Evolutionary conservation across 2,797 vertebrate species (phyloP).

Genomic region (Monodelphis domestica): DNA sequence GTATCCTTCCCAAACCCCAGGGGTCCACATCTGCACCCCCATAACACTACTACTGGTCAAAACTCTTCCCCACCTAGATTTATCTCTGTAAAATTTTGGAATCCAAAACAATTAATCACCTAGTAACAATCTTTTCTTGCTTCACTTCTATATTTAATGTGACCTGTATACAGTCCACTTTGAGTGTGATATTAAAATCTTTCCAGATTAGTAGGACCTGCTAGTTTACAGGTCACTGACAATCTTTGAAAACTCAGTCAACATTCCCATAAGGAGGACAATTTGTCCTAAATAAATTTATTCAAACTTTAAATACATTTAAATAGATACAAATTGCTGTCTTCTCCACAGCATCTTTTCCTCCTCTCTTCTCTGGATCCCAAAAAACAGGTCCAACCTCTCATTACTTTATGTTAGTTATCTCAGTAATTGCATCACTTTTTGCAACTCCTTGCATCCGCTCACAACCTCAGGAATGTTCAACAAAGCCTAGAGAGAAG

Average conservation of each 20-base stretch:
- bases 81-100: not conserved
- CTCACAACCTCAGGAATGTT: slow-evolving; percentile 72
- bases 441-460: slow-evolving; percentile 74
- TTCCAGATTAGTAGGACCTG: not conserved
- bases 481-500: slow-evolving; percentile 55
- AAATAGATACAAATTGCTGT: not conserved
- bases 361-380: not conserved
- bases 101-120: not conserved
- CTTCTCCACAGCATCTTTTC: not conserved
- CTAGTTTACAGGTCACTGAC: not conserved
- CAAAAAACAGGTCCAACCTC: slow-evolving; percentile 44
- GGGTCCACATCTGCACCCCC: no score
- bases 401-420: slow-evolving; percentile 46
- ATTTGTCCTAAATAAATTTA: not conserved
- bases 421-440: slow-evolving; percentile 77
- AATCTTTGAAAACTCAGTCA: not conserved
- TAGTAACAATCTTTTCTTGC: no score
- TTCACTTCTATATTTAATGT: not conserved
- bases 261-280: not conserved
- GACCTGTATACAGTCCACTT: not conserved
- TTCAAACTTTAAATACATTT: not conserved
- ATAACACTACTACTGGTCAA: no score
- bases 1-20: no score
- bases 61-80: not conserved
- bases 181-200: not conserved